These are phyloP conservation scores for Stenotaenia linearis DNA, from an alignment of 2,888 invertebrate species.

Conservation along the genomic window DNA sequence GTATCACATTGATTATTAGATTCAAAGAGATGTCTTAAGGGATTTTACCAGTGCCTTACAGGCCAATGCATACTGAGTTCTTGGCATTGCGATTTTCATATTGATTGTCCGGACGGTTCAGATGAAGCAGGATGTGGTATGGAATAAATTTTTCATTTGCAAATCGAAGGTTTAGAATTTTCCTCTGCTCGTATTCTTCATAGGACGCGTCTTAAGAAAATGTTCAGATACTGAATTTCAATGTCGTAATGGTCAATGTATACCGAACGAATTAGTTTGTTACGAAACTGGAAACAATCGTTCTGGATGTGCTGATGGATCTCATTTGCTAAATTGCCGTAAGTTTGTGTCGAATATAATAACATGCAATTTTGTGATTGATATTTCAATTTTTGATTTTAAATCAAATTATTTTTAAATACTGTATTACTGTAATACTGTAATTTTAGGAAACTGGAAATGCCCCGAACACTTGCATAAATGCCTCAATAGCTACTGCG, in stretches of 20 bases:
- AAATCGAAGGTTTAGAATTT: not conserved
- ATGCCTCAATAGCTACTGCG: constrained; percentile 50
- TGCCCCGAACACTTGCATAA: constrained; percentile 47
- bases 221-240: constrained; percentile 42
- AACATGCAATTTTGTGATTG: too few species aligned
- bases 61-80: constrained; percentile 48
- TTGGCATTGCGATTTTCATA: constrained; percentile 48
- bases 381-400: too few species aligned
- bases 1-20: not conserved
- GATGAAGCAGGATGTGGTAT: constrained; percentile 49
- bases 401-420: not conserved
- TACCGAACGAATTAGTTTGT: constrained; percentile 41
- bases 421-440: too few species aligned
- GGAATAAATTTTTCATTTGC: not conserved
- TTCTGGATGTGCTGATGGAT: constrained; percentile 46
- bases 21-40: not conserved
- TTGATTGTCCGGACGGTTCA: constrained; percentile 50
- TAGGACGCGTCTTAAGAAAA: not conserved
- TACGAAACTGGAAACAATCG: constrained; percentile 41
- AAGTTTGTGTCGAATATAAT: too few species aligned
- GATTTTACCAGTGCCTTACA: constrained; percentile 41
- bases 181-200: not conserved
- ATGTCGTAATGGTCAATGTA: constrained; percentile 47
- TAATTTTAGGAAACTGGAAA: constrained; percentile 43
- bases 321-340: constrained; percentile 49